These are phyloP conservation scores for Peromyscus eremicus DNA, from an alignment of 2,797 vertebrate species.

Conservation along the genomic window DNA sequence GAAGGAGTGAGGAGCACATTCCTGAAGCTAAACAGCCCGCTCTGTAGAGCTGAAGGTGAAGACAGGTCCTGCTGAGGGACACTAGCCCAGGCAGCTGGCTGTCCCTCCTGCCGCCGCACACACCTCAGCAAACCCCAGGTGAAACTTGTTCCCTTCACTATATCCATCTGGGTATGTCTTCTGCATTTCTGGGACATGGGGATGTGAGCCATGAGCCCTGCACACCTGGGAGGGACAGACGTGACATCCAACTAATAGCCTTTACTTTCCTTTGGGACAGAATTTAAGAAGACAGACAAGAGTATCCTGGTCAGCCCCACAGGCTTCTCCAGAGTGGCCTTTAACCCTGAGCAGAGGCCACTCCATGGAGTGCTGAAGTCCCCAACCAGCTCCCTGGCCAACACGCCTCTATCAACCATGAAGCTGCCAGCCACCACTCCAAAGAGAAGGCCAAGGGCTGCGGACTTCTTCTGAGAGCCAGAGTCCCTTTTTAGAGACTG, in stretches of 20 bases:
- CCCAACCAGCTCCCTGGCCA: conserved; percentile 70
- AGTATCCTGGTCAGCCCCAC: conserved; percentile 95
- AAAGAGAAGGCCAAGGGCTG: conserved; percentile 86
- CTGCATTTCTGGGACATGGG: background rate
- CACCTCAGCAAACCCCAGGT: background rate
- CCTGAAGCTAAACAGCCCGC: background rate
- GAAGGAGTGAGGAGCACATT: background rate
- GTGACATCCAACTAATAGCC: background rate
- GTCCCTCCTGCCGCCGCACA: background rate
- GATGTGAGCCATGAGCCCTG: background rate
- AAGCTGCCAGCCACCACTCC: background rate
- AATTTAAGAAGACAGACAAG: conserved; percentile 95
- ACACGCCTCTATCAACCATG: background rate
- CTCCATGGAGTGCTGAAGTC: conserved; percentile 94
- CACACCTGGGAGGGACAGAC: background rate
- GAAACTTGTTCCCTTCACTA: background rate
- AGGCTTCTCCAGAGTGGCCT: conserved; percentile 93
- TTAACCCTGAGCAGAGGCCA: conserved; percentile 95
- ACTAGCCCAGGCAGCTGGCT: background rate
- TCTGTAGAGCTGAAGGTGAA: background rate
- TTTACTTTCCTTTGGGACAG: conserved; percentile 86
- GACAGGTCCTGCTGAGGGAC: background rate
- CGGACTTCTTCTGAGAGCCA: conserved; percentile 92
- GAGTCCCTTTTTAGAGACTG: conserved; percentile 75
- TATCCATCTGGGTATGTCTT: background rate